Percentiles rank a stretch among this genome's conserved stretches.
Conservation (phyloP, 2,113 vertebrate genomes). For the Plecturocebus donacophilus region DNA sequence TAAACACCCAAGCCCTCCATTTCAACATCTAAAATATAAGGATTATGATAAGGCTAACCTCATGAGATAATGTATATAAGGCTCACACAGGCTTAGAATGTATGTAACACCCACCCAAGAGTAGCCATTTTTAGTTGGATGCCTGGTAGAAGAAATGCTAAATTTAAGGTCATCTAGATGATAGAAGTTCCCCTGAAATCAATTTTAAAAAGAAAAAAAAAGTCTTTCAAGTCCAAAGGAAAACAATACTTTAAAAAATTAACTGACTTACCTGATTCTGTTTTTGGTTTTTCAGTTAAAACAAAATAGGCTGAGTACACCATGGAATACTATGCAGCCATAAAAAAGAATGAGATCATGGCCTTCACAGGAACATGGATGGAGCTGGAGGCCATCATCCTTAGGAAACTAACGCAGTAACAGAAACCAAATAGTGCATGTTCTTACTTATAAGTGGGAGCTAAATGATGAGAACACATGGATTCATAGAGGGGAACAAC, state of each 20-base stretch:
- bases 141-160: background rate
- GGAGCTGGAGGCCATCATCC: no score
- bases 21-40: background rate
- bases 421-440: no score
- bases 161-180: slow-evolving; percentile 7
- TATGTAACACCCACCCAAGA: no score
- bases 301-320: background rate
- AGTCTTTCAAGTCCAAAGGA: background rate
- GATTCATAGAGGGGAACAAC: no score
- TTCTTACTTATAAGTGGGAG: no score
- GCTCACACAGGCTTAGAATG: background rate
- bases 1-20: background rate
- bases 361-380: no score
- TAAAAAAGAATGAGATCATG: no score
- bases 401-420: no score
- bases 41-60: background rate
- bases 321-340: no score
- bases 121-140: background rate
- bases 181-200: background rate
- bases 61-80: background rate
- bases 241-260: background rate
- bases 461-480: no score
- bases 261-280: background rate
- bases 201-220: background rate
- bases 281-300: slow-evolving; percentile 10